These are phyloP conservation scores for Anoplopoma fimbria DNA, from an alignment of 2,113 vertebrate species.

Conservation along the genomic window DNA sequence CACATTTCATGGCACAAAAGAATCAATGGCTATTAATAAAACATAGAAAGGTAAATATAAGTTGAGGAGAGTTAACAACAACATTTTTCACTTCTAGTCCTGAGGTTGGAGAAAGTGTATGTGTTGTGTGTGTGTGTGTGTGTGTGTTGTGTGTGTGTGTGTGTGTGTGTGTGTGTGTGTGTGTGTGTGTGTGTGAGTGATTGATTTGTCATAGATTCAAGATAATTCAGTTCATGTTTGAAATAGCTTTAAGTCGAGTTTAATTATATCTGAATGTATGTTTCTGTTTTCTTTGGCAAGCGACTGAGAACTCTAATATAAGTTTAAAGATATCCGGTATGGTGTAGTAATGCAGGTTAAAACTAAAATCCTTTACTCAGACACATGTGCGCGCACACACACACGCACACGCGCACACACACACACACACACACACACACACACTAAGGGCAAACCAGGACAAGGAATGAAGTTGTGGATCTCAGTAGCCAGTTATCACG, in stretches of 20 bases:
- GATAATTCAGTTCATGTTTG: background rate
- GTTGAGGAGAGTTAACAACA: constrained; percentile 59
- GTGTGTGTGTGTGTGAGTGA: background rate
- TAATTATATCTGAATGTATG: background rate
- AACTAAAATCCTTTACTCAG: constrained; percentile 29
- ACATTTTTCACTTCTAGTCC: constrained; percentile 52
- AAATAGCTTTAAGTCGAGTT: background rate
- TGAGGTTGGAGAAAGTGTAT: constrained; percentile 23
- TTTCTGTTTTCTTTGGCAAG: constrained; percentile 64
- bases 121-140: background rate
- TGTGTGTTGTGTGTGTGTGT: background rate
- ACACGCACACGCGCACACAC: background rate
- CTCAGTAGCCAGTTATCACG: constrained; percentile 58
- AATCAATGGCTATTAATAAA: constrained; percentile 60
- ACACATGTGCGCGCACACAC: background rate
- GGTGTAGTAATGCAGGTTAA: constrained; percentile 10
- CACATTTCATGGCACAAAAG: constrained; percentile 58
- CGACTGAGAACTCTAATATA: constrained; percentile 4
- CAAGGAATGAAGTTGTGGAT: constrained; percentile 66
- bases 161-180: background rate
- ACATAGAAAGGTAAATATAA: constrained; percentile 54
- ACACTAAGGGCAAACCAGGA: constrained; percentile 47
- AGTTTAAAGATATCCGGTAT: background rate
- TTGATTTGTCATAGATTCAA: background rate
- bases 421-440: constrained; percentile 6